These are phyloP conservation scores for Eumacrocentrus americanus DNA, from an alignment of 2,888 invertebrate species.

Conservation along the genomic window DNA sequence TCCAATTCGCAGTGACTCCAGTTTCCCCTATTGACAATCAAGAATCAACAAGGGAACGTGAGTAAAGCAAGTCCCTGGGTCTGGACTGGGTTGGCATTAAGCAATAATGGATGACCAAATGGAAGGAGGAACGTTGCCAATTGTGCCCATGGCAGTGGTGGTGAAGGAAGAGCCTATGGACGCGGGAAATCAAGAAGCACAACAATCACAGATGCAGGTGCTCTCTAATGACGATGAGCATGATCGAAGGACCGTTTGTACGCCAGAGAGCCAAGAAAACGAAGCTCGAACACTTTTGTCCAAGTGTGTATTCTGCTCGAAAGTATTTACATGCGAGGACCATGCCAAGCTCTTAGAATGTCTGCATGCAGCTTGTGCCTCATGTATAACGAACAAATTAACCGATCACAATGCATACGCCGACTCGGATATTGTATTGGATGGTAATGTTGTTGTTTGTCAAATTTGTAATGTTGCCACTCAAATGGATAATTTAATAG, in stretches of 20 bases:
- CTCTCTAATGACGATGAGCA: slow-evolving; percentile 47
- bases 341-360: slow-evolving; percentile 86
- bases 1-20: too few species aligned
- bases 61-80: too few species aligned
- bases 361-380: slow-evolving; percentile 82
- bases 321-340: slow-evolving; percentile 64
- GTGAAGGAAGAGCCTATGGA: slow-evolving; percentile 56
- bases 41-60: too few species aligned
- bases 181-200: slow-evolving; percentile 42
- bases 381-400: slow-evolving; percentile 75
- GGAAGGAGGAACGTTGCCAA: slow-evolving; percentile 42
- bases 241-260: slow-evolving; percentile 52
- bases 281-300: slow-evolving; percentile 50
- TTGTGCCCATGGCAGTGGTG: slow-evolving; percentile 39
- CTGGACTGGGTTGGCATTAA: too few species aligned
- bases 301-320: slow-evolving; percentile 62
- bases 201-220: slow-evolving; percentile 42
- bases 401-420: slow-evolving; percentile 61
- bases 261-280: slow-evolving; percentile 51
- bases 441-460: slow-evolving; percentile 65
- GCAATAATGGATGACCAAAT: slow-evolving; percentile 34
- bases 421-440: slow-evolving; percentile 58
- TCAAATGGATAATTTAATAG: slow-evolving; percentile 76
- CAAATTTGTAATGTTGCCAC: slow-evolving; percentile 77
- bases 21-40: too few species aligned